Evolutionary conservation across 2,113 vertebrate species (phyloP), one percentile per base, ranked within the genome.

Genomic region (Limnothrissa miodon): DNA sequence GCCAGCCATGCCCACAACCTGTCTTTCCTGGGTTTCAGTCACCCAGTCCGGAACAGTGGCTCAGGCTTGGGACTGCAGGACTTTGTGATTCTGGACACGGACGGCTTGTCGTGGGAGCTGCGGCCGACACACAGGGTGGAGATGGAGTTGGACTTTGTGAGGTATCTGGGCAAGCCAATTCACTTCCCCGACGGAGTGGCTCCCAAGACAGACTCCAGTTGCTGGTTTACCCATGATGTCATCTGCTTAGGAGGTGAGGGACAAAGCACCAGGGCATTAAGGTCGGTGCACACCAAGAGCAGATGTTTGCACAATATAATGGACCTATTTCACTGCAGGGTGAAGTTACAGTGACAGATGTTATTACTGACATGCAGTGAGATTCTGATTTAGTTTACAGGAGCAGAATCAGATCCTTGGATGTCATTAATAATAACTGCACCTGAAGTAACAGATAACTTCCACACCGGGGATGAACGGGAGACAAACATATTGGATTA

Each of bases 211-310:
- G 95, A 96, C 59, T 74, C 93, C 2, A 84, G 87, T 45, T 96
- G 95, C 87, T 96, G 95, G 95, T 96, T 96, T 82, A 92, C 91
- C 2, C 88, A 89, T n/a, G 93, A 93, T 79, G 88, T 93, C 62
- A 88, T 95, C 85, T 96, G 95, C 89, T 91, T 92, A 59, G 93
- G 92, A 84, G 95, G 95, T 95, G 45, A 91, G 89, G 21, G 56
- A 11, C 25, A 36, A 33, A 5, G 17, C 36, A 4, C 33, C 33
- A 70, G 25, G 29, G 62, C 15, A 2, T 42, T 42, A 42, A 2
- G n/a, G n/a, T n/a, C n/a, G n/a, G n/a, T n/a, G n/a, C n/a, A n/a
- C n/a, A n/a, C n/a, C n/a, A n/a, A n/a, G n/a, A n/a, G n/a, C n/a
- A n/a, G n/a, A n/a, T n/a, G n/a, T n/a, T n/a, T n/a, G n/a, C n/a